A percentile compares a stretch with the other conserved stretches of the same genome.
Conservation (phyloP, 2,113 vertebrate species). For the Abramis brama region DNA sequence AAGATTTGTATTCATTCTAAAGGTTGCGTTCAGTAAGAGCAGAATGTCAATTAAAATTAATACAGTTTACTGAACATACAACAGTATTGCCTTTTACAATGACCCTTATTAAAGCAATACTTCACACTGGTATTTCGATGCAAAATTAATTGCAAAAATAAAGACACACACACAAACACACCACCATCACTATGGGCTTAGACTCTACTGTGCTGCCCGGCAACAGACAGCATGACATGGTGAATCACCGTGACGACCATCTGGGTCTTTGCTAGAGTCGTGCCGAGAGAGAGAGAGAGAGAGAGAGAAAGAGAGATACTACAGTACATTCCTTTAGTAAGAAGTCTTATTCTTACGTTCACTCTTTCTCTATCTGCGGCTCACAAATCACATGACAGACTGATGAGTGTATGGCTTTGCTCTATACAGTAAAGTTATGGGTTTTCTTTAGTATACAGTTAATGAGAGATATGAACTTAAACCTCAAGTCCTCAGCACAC, state of each 20-base stretch:
- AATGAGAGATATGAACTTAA: conserved; percentile 16
- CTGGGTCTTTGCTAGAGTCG: conserved; percentile 69
- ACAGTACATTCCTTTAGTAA: not conserved
- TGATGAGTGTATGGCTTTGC: conserved; percentile 3
- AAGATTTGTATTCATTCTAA: not conserved
- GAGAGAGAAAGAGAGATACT: conserved; percentile 10
- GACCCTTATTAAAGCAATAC: not conserved
- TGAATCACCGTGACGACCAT: conserved; percentile 74
- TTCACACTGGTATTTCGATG: conserved; percentile 20
- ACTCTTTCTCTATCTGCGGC: not conserved
- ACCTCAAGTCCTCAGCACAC: not conserved
- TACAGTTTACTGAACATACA: not conserved
- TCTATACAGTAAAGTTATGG: not conserved
- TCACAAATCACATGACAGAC: not conserved
- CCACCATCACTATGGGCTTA: conserved; percentile 8
- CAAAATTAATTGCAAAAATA: not conserved
- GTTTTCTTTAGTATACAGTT: not conserved
- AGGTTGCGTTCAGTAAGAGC: not conserved
- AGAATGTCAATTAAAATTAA: not conserved
- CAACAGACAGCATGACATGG: conserved; percentile 70
- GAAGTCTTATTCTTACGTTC: not conserved
- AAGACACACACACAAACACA: conserved; percentile 2
- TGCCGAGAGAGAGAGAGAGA: conserved; percentile 61
- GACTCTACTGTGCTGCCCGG: conserved; percentile 63
- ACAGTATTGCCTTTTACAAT: not conserved